These are phyloP conservation scores for Omphaloscelis lunosa DNA, from an alignment of 2,888 invertebrate genomes.

Conservation along the genomic window DNA sequence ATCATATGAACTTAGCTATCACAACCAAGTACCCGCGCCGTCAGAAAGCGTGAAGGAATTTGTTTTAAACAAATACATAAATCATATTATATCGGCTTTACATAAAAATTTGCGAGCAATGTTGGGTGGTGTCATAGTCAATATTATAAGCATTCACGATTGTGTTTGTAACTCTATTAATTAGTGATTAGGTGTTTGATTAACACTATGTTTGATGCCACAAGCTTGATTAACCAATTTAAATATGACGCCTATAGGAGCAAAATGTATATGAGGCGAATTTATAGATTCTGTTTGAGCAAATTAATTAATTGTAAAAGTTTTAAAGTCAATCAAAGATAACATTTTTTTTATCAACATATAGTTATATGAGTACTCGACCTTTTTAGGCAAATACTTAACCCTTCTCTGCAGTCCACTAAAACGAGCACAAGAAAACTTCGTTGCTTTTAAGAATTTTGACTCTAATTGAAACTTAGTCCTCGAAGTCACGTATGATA, in stretches of 20 bases:
- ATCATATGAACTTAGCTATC: slow-evolving; percentile 1
- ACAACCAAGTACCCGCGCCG: slow-evolving; percentile 8
- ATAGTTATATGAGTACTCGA: neutral
- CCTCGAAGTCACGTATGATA: slow-evolving; percentile 21
- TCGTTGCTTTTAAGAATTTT: neutral
- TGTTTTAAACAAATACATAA: slow-evolving; percentile 48
- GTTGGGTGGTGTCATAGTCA: slow-evolving; percentile 36
- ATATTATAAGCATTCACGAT: slow-evolving; percentile 34
- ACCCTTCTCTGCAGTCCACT: neutral
- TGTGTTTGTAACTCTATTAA: slow-evolving; percentile 36
- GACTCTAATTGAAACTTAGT: slow-evolving; percentile 27
- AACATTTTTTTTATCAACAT: neutral
- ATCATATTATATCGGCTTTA: slow-evolving; percentile 21
- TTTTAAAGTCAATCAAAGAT: neutral
- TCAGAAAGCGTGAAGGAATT: slow-evolving; percentile 57
- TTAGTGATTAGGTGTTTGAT: slow-evolving; percentile 23
- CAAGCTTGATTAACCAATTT: neutral
- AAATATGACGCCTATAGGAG: neutral
- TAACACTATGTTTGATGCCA: neutral
- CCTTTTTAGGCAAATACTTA: neutral
- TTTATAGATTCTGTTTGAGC: neutral
- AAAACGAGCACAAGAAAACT: neutral
- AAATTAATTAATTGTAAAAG: neutral
- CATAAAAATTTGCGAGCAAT: slow-evolving; percentile 35
- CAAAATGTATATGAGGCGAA: neutral